Percentiles rank a stretch among this genome's conserved stretches.
phyloP scores from a whole-genome alignment of 2,113 vertebrate genomes.

The Axis porcinus region DNA sequence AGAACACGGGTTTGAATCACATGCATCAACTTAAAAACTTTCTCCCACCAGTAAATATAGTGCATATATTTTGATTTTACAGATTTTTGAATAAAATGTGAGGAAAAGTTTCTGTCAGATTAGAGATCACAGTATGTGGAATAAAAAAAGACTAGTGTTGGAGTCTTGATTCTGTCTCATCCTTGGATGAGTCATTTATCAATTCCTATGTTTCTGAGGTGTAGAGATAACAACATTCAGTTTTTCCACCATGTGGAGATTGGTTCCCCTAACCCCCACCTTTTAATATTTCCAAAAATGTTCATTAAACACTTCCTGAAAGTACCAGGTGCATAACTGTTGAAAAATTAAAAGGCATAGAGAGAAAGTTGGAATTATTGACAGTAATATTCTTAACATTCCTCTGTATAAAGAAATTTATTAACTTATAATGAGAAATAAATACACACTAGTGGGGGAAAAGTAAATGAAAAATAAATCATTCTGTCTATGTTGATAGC shows the following conservation, averaged over 20 bases:
- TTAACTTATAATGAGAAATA: neutral
- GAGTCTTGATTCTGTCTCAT: neutral
- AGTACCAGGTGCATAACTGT: neutral
- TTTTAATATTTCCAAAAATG: neutral
- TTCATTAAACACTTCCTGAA: neutral
- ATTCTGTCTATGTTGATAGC: neutral
- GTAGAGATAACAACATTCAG: neutral
- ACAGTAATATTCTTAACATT: neutral
- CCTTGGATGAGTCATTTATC: neutral
- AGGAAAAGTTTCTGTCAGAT: neutral
- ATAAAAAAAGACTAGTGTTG: neutral
- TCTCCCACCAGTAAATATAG: neutral
- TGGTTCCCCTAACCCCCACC: neutral
- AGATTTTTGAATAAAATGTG: neutral
- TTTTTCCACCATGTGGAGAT: neutral
- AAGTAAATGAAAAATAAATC: neutral
- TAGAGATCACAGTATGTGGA: neutral
- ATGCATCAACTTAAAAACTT: neutral
- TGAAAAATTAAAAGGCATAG: neutral
- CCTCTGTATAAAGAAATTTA: neutral
- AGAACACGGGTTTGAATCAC: neutral
- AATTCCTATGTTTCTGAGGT: neutral
- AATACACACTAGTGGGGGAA: neutral
- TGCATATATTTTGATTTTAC: neutral
- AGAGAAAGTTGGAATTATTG: neutral